Base-by-base conservation (phyloP, 2,888 invertebrate species). In the Hanleya hanleyi region DNA sequence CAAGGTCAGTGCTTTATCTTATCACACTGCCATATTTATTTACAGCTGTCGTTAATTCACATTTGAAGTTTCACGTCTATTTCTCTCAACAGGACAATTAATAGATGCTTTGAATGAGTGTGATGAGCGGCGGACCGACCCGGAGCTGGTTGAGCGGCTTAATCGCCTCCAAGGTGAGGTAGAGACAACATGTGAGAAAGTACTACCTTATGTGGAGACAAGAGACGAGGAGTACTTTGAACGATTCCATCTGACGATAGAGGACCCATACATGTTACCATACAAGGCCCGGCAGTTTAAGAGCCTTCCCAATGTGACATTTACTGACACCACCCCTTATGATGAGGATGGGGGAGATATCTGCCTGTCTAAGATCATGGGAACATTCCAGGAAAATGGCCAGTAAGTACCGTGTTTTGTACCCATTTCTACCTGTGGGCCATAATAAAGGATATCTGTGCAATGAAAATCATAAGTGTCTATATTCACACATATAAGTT, bases 291-390 rank as follows among this genome's bases (percentile, higher is more conserved):
- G 76, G 5, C 67, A 47, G 57, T 78, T 84, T 41, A 65, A 47
- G 6, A 67, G 70, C 4, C 69, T 75, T 5, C 37, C 71, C 1
- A 83, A 83, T 22, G 36, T 36, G 33, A 29, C 67, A 70, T 22
- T 66, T 37, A 41, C 70, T 1, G 32, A 71, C 22, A 79, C 80
- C 50, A 7, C 18, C 15, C 37, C 74, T 51, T 79, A 79, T 49
- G 67, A 75, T 65, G 85, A 86, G 64, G 83, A 83, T 2, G 69
- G 51, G 1, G 86, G 85, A 2, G 85, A 86, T 49, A 69, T 66
- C 18, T 86, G 85, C 65, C 82, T 81, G 70, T 78, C 82, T 37
- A 71, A 82, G 50, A 50, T 86, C 49, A 67, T 86, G 70, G 85
- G 85, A 35, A 84, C 83, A 1, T 85, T 69, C 64, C 82, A 83